phyloP scores from a whole-genome alignment of 2,888 invertebrate species.

The Cantharis rufa region DNA sequence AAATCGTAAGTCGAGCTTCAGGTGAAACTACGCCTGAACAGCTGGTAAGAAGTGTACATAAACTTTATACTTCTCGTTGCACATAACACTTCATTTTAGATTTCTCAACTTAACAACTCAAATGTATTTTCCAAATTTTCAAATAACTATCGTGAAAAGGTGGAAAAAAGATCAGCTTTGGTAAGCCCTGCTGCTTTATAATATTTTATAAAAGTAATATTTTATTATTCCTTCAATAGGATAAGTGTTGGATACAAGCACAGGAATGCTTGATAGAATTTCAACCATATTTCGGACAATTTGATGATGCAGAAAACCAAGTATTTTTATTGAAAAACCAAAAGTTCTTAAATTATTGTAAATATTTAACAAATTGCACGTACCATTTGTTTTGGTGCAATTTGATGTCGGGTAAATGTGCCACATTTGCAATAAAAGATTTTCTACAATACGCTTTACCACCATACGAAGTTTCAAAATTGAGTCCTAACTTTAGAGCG shows the following conservation, averaged over 20 bases:
- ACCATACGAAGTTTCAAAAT: constrained; percentile 49
- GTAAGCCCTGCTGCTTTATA: constrained; percentile 32
- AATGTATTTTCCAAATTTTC: neutral
- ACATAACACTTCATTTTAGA: neutral
- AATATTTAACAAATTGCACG: constrained; percentile 48
- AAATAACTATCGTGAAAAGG: constrained; percentile 25
- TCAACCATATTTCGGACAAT: constrained; percentile 45
- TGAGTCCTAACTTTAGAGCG: constrained; percentile 55
- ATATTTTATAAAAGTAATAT: neutral
- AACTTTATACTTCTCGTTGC: neutral
- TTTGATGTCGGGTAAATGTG: constrained; percentile 46
- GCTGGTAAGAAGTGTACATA: neutral
- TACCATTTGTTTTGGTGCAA: constrained; percentile 55
- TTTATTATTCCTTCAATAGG: constrained; percentile 30
- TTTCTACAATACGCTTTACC: constrained; percentile 49
- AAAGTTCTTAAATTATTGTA: constrained; percentile 44
- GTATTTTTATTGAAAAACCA: constrained; percentile 43
- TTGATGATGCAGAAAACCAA: constrained; percentile 42
- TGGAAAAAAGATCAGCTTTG: constrained; percentile 47
- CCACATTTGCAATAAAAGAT: constrained; percentile 43
- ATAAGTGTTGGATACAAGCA: constrained; percentile 45
- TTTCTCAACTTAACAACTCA: neutral
- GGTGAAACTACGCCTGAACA: constrained; percentile 11
- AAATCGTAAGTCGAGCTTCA: constrained; percentile 39
- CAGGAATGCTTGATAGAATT: constrained; percentile 39